Percentiles rank a stretch among this genome's conserved stretches.
phyloP scores from a whole-genome alignment of 2,113 vertebrate genomes.

The Chunga burmeisteri region DNA sequence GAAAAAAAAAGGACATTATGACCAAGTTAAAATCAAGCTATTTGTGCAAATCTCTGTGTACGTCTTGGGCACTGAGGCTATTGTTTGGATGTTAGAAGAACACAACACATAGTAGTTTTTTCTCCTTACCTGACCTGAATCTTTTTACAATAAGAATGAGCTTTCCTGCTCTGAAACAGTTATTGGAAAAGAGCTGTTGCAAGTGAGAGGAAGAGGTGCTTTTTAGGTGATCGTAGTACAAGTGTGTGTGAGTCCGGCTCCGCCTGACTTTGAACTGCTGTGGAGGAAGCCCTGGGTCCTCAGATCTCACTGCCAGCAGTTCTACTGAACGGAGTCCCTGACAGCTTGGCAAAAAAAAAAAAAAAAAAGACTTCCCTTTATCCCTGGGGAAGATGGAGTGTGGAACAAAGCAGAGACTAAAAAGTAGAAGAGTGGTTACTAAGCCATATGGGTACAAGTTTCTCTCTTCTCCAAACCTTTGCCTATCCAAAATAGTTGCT shows the following conservation, averaged over 20 bases:
- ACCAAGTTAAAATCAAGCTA: conserved; percentile 43
- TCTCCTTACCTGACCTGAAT: not conserved
- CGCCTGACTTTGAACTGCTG: not conserved
- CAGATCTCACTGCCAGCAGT: not conserved
- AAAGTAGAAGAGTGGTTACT: not conserved
- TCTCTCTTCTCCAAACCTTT: not conserved
- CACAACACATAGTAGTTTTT: not conserved
- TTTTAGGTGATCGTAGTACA: not conserved
- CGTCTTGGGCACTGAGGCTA: not conserved
- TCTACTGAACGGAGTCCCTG: not conserved
- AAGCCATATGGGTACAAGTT: not conserved
- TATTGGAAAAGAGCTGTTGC: not conserved
- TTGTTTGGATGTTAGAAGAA: not conserved
- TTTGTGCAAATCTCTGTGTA: not conserved
- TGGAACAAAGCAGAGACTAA: not conserved
- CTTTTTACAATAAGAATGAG: not conserved
- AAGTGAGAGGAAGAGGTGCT: not conserved
- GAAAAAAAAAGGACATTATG: conserved; percentile 23
- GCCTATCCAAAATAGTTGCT: not conserved
- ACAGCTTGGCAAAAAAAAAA: not conserved
- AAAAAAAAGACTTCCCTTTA: not conserved
- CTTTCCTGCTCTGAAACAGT: not conserved
- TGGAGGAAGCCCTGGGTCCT: not conserved
- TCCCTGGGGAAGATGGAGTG: not conserved
- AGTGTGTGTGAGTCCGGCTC: not conserved